Conservation (phyloP, 2,888 invertebrate species). For the Harpalus rubripes region DNA sequence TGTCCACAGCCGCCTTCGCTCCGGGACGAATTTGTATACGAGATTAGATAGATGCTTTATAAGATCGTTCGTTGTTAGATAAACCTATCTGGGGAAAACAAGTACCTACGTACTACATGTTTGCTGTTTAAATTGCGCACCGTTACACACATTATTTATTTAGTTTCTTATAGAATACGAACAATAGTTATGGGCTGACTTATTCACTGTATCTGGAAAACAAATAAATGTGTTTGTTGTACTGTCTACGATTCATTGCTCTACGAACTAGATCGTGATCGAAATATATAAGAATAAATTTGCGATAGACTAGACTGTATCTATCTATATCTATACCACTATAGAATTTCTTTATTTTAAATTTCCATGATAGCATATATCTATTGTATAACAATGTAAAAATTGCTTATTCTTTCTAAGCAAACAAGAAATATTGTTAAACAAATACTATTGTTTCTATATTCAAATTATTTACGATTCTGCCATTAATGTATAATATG, state of each 20-base stretch:
- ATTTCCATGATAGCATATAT: too few species aligned
- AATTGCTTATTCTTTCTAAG: too few species aligned
- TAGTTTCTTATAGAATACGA: conserved; percentile 47
- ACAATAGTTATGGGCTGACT: conserved; percentile 41
- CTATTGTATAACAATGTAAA: too few species aligned
- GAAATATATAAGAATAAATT: conserved; percentile 3
- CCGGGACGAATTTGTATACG: conserved; percentile 43
- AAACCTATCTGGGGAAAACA: conserved; percentile 55
- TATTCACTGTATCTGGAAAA: conserved; percentile 37
- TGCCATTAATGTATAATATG: too few species aligned
- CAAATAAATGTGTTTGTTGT: conserved; percentile 46
- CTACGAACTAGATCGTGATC: conserved; percentile 6
- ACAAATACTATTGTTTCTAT: too few species aligned
- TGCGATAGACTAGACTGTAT: not conserved
- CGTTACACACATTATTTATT: conserved; percentile 48
- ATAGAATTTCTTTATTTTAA: not conserved
- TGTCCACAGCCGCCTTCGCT: conserved; percentile 47
- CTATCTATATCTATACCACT: not conserved
- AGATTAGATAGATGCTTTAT: conserved; percentile 61
- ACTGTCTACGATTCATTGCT: conserved; percentile 29
- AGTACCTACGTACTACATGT: conserved; percentile 52
- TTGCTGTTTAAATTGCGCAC: conserved; percentile 28
- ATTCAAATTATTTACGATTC: too few species aligned
- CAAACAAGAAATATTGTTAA: too few species aligned
- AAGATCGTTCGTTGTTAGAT: conserved; percentile 56